A percentile compares a stretch with the other conserved stretches of the same genome.
Evolutionary conservation across 2,113 vertebrate genomes (phyloP).

Genomic region (Hippopotamus amphibius): DNA sequence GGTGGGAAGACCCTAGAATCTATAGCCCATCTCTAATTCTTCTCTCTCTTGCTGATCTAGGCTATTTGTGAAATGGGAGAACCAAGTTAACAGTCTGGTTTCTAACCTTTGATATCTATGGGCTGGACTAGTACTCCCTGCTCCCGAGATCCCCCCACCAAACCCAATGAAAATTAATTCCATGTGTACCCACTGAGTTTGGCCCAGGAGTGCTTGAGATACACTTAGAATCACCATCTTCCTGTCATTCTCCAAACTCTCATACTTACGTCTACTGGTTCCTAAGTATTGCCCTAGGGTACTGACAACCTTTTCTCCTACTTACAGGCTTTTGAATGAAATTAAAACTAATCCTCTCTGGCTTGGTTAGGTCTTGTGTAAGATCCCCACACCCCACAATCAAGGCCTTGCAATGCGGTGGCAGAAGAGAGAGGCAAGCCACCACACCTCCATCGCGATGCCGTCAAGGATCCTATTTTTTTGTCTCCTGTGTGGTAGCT

Average conservation of each 20-base stretch:
- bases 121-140: background rate
- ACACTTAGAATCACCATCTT: background rate
- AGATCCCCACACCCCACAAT: slow-evolving; percentile 72
- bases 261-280: background rate
- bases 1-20: background rate
- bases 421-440: slow-evolving; percentile 60
- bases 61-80: background rate
- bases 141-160: background rate
- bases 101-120: background rate
- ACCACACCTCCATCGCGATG: slow-evolving; percentile 18
- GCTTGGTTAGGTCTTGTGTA: slow-evolving; percentile 70
- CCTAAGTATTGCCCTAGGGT: slow-evolving; percentile 47
- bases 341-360: slow-evolving; percentile 71
- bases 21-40: background rate
- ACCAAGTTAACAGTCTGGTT: background rate
- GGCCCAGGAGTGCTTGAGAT: background rate
- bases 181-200: background rate
- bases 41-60: background rate
- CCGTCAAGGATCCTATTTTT: background rate
- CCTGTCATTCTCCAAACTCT: background rate
- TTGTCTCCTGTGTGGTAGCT: background rate
- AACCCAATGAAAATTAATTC: background rate
- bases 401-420: background rate
- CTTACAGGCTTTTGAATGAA: slow-evolving; percentile 64
- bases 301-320: slow-evolving; percentile 54